Conservation (phyloP, 1,140 invertebrate genomes). For the Drosophila lowei region DNA sequence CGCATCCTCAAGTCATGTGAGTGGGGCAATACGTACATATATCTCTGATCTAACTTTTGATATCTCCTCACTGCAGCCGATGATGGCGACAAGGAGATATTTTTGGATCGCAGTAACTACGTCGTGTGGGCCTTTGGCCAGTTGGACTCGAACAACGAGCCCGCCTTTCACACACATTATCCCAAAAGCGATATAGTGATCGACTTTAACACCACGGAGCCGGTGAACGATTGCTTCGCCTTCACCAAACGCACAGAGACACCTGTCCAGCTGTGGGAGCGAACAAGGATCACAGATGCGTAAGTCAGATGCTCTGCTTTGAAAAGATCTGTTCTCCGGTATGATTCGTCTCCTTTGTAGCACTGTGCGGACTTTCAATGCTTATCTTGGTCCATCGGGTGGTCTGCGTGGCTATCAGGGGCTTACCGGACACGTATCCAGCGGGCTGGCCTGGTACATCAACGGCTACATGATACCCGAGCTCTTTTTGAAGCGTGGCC, state of each 20-base stretch:
- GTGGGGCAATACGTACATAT: conserved; percentile 63
- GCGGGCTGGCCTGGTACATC: conserved; percentile 83
- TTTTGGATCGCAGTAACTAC: conserved; percentile 86
- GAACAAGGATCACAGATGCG: conserved; percentile 90
- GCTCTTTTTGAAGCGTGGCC: conserved; percentile 92
- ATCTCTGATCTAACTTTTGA: not conserved
- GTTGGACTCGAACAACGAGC: conserved; percentile 90
- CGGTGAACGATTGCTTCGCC: conserved; percentile 87
- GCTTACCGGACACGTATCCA: conserved; percentile 85
- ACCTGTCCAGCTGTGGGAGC: conserved; percentile 88
- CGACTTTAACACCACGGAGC: conserved; percentile 87
- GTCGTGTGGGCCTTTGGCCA: conserved; percentile 94
- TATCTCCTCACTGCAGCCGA: conserved; percentile 84
- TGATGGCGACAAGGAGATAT: conserved; percentile 90
- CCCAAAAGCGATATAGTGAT: conserved; percentile 88
- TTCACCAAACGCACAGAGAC: conserved; percentile 85
- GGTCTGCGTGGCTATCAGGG: conserved; percentile 90
- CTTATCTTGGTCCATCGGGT: conserved; percentile 91
- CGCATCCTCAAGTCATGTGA: conserved; percentile 88
- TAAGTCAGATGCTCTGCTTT: conserved; percentile 27
- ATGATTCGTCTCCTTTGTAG: conserved; percentile 3
- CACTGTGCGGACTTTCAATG: conserved; percentile 89
- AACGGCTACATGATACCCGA: conserved; percentile 95
- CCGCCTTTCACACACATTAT: conserved; percentile 92
- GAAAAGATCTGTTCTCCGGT: too few species aligned